Percentiles rank a stretch among this genome's conserved stretches.
phyloP scores from a whole-genome alignment of 2,888 invertebrate species.

The Rhingia rostrata region DNA sequence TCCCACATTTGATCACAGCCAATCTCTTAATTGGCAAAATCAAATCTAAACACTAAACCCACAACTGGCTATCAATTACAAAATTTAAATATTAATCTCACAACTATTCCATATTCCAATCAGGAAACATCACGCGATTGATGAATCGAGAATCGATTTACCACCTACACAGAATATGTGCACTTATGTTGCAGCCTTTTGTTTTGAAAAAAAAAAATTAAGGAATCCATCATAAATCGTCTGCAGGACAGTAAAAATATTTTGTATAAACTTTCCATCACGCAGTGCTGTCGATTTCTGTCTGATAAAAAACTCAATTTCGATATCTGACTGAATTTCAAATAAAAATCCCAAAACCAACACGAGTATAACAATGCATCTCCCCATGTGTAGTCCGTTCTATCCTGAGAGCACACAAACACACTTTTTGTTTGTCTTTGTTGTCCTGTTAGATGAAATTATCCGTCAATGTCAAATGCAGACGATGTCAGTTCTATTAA shows the following conservation, averaged over 20 bases:
- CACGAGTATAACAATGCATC: conserved; percentile 46
- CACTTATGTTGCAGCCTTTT: too few relatives aligned
- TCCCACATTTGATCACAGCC: too few relatives aligned
- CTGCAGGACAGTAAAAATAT: conserved; percentile 34
- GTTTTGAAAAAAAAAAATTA: not conserved
- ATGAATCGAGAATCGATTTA: too few relatives aligned
- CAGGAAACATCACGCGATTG: too few relatives aligned
- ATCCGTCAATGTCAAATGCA: conserved; percentile 71
- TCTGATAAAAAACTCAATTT: conserved; percentile 62
- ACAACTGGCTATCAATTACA: too few relatives aligned
- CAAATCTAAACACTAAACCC: too few relatives aligned
- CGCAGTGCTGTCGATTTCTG: conserved; percentile 34
- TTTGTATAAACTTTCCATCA: conserved; percentile 27
- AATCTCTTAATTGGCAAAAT: too few relatives aligned
- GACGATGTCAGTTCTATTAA: conserved; percentile 61
- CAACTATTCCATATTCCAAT: too few relatives aligned
- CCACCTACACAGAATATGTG: too few relatives aligned
- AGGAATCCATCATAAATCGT: conserved; percentile 45
- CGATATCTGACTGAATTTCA: conserved; percentile 58
- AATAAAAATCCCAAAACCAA: conserved; percentile 37
- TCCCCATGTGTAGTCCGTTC: conserved; percentile 8
- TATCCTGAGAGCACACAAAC: conserved; percentile 37
- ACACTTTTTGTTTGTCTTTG: conserved; percentile 15
- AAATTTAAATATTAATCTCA: too few relatives aligned
- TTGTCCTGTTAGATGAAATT: conserved; percentile 45